A percentile compares a stretch with the other conserved stretches of the same genome.
These are phyloP conservation scores for Heliconius melpomene DNA, from an alignment of 1,140 invertebrate species.

Conservation along the genomic window DNA sequence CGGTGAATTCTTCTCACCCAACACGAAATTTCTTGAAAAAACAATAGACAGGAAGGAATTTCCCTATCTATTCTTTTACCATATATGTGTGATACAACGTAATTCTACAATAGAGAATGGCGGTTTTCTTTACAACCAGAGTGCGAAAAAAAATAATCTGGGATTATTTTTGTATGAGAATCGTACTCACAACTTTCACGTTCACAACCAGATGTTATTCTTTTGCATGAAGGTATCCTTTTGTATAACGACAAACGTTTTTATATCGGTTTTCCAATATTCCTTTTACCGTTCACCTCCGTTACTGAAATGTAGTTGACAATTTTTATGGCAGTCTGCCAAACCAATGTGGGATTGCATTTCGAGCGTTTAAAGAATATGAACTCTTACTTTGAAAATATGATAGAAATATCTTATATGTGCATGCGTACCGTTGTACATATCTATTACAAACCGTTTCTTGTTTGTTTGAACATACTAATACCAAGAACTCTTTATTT, in stretches of 20 bases:
- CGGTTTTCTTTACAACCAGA: no score
- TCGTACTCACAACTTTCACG: background rate
- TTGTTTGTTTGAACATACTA: no score
- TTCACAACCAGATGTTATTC: background rate
- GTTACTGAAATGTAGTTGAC: background rate
- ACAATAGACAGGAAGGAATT: no score
- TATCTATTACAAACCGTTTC: no score
- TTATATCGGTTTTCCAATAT: constrained; percentile 6
- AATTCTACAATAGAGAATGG: no score
- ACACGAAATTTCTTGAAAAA: no score
- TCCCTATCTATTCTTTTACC: no score
- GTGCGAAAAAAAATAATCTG: no score
- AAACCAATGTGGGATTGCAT: background rate
- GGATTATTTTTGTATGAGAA: background rate
- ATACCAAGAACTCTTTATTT: no score
- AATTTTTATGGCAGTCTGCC: background rate
- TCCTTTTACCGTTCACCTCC: background rate
- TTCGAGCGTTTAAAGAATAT: background rate
- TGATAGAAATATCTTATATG: background rate
- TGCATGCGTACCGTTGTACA: background rate
- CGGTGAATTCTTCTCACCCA: no score
- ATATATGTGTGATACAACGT: no score
- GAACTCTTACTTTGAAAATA: background rate
- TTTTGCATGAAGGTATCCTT: background rate
- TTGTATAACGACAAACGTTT: background rate